Base-by-base conservation (phyloP, 2,888 invertebrate species). In the Blastobasis adustella region DNA sequence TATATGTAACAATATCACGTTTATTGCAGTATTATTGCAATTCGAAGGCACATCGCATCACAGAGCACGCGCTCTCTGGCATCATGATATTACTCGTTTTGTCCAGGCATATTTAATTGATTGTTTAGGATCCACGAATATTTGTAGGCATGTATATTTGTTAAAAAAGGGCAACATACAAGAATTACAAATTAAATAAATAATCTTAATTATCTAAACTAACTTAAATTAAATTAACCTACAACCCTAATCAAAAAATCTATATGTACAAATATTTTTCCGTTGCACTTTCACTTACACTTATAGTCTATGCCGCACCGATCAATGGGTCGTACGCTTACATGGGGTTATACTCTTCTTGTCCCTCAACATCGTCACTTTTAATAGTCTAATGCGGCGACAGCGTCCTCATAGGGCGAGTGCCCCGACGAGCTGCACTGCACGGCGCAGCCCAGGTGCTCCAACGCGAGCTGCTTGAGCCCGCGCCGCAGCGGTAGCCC, bases 341-440 rank as follows among this genome's bases (percentile, higher is more conserved):
- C 54, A 84, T n/a, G n/a, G n/a, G n/a, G n/a, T n/a, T n/a, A n/a
- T 42, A n/a, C 9, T 6, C 9, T n/a, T n/a, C n/a, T n/a, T 42
- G 5, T 5, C 4, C 42, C 42, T n/a, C 73, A 56, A 84, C 82
- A 53, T 77, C 67, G 54, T 80, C 37, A 96, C 89, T 74, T 93
- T 93, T 84, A 93, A 92, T 51, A 97, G 86, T 98, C 96, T 86
- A 98, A 91, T 61, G 96, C 96, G 8, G 96, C 93, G 42, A 92
- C 90, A 1, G 99, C 97, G 78, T 99, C 99, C 80, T 99, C 99
- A 53, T 93, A 90, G 58, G 97, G 96, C 79, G 97, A 95, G 86
- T 99, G 99, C 5, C 97, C 92, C 63, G 89, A 89, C 64, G 76
- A 76, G 52, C 82, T 77, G 71, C 84, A 88, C 76, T 99, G 99